Conservation (phyloP, 2,113 vertebrate genomes). For the Microcebus griseorufus region DNA sequence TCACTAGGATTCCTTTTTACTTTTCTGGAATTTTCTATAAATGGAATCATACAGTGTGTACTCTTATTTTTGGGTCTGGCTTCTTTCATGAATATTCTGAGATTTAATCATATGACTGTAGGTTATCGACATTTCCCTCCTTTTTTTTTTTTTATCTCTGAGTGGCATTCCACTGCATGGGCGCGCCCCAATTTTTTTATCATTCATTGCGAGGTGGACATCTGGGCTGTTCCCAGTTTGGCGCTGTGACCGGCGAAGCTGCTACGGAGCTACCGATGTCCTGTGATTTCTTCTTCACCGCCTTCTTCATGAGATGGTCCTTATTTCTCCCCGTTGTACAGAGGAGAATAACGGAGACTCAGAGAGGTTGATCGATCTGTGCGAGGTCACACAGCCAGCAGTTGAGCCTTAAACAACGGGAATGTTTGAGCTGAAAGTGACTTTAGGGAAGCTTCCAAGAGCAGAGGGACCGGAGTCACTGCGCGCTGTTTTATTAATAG, state of each 20-base stretch:
- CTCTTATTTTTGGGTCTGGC: neutral
- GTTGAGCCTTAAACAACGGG: neutral
- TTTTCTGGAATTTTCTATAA: slow-evolving; percentile 6
- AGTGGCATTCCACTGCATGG: neutral
- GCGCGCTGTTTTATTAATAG: neutral
- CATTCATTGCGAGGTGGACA: neutral
- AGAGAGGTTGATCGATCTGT: neutral
- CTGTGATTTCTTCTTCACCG: neutral
- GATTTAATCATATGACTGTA: neutral
- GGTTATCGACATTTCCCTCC: neutral
- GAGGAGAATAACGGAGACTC: neutral
- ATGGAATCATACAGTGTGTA: neutral
- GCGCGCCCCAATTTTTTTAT: neutral
- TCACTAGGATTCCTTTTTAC: neutral
- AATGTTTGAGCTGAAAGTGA: neutral
- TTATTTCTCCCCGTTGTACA: neutral
- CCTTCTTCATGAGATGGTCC: neutral
- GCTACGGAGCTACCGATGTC: neutral
- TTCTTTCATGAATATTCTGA: neutral
- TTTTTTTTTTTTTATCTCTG: neutral
- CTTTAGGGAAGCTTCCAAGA: neutral
- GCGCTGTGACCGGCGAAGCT: neutral
- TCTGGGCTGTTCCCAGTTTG: neutral
- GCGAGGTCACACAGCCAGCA: neutral
- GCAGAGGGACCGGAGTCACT: neutral